Evolutionary conservation across 2,113 vertebrate genomes (phyloP), one percentile per base, ranked within the genome.

Genomic region (Chloebia gouldiae): DNA sequence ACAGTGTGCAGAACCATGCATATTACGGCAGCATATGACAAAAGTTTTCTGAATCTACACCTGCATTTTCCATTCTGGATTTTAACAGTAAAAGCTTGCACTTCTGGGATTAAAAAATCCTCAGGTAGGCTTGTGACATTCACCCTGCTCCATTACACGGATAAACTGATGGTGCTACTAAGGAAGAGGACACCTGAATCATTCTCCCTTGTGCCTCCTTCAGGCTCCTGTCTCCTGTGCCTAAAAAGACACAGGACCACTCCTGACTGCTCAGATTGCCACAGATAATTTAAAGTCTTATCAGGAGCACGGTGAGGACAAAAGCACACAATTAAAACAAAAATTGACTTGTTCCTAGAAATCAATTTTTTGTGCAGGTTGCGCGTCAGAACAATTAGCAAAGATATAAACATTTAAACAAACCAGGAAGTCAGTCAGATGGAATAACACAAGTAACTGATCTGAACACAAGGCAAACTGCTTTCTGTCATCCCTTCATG

Each of bases 331-430:
- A 42, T 42, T 40, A 85, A 94, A 92, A 65, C 61, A 28, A 88
- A 76, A 91, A 78, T 65, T 47, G 7, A 44, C 8, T 81, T 83
- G 5, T 72, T 97, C 50, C 47, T 76, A 83, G 44, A 90, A 60
- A 84, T 91, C 19, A 50, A 53, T 59, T 80, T 4, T 75, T 70
- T 77, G n/a, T 72, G 23, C 50, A 80, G 61, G 47, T 77, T 69
- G 35, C 0, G 0, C 40, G 49, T 75, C 27, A 65, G 54, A 93
- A 31, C 14, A 47, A 42, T 81, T 68, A 73, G 13, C 60, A 53
- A 44, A 47, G 47, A 28, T 60, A 27, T 2, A 68, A 71, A 33
- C 3, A 30, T 85, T 95, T 72, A 72, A 51, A 37, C 39, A 91
- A 87, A 69, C 25, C 11, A 65, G 14, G 70, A 71, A 94, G 31